phyloP scores from a whole-genome alignment of 2,797 vertebrate species.

The Dryobates pubescens region DNA sequence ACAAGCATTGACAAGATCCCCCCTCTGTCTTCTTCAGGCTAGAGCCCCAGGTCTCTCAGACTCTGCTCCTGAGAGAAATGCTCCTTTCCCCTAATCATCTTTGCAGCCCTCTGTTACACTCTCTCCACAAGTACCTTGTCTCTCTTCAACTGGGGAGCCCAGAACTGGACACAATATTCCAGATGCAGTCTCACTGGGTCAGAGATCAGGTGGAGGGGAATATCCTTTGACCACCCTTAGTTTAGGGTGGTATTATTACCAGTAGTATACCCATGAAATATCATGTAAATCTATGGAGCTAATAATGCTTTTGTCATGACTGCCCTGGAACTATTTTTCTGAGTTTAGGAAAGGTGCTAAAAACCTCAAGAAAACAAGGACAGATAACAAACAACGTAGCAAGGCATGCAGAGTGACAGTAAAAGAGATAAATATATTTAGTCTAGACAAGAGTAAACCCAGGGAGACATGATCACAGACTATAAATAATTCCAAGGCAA shows the following conservation, averaged over 20 bases:
- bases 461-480: conserved; percentile 35
- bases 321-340: not conserved
- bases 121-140: too few species aligned
- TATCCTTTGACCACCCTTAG: too few species aligned
- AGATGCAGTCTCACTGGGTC: too few species aligned
- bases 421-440: conserved; percentile 67
- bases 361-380: not conserved
- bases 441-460: conserved; percentile 66
- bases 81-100: too few species aligned
- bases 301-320: not conserved
- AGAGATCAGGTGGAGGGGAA: too few species aligned
- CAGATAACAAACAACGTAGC: not conserved
- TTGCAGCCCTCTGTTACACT: too few species aligned
- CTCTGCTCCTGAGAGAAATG: too few species aligned
- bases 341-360: not conserved
- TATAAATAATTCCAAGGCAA: conserved; percentile 67
- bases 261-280: not conserved
- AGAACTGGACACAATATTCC: too few species aligned
- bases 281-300: not conserved
- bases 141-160: too few species aligned
- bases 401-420: conserved; percentile 18
- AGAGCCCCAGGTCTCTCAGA: too few species aligned
- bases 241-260: not conserved
- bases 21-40: too few species aligned
- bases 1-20: too few species aligned